Conservation (phyloP, 2,113 vertebrate genomes). For the Struthio camelus region DNA sequence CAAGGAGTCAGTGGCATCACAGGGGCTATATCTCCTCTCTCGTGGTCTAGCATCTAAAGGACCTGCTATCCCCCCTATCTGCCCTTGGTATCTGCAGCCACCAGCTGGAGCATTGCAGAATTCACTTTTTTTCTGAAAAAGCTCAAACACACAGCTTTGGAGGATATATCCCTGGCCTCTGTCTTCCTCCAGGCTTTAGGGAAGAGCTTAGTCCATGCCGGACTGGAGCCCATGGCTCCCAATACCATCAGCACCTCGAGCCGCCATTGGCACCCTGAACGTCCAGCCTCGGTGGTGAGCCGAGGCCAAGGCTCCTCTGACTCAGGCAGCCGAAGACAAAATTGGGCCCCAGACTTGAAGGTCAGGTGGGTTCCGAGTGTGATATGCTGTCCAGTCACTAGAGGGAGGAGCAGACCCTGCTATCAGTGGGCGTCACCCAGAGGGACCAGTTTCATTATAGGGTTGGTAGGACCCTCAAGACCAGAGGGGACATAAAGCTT, state of each 20-base stretch:
- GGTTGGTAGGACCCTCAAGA: background rate
- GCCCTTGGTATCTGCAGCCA: background rate
- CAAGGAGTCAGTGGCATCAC: background rate
- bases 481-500: background rate
- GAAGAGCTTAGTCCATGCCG: background rate
- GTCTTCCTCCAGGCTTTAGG: background rate
- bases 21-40: background rate
- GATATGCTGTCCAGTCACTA: background rate
- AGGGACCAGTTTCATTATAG: background rate
- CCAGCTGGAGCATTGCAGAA: fast-evolving
- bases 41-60: background rate
- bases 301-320: background rate
- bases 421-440: background rate
- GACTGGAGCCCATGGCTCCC: background rate
- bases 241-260: background rate
- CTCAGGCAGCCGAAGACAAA: background rate
- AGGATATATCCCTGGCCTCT: background rate
- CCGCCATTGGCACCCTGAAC: background rate
- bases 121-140: fast-evolving
- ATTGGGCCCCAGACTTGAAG: background rate
- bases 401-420: background rate
- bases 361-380: background rate
- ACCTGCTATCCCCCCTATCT: fast-evolving
- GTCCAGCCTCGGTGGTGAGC: background rate
- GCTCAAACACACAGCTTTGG: background rate